Percentiles rank a stretch among this genome's conserved stretches.
Conservation (phyloP, 2,797 vertebrate species). For the Phalloptychus januarius region DNA sequence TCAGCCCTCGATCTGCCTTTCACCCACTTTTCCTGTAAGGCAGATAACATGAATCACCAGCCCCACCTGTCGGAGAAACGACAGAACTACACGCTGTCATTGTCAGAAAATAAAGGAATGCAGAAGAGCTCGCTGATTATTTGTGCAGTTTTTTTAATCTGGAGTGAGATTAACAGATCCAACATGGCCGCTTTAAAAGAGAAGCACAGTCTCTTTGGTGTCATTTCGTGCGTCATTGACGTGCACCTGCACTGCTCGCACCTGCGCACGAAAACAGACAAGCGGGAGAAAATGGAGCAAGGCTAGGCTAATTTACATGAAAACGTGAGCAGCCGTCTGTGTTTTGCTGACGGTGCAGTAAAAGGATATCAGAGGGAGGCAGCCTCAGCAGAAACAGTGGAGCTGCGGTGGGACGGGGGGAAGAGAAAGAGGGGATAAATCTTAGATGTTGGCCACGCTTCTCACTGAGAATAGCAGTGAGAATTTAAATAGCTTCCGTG, state of each 20-base stretch:
- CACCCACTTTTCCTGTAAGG: slow-evolving; percentile 34
- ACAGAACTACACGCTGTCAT: slow-evolving; percentile 11
- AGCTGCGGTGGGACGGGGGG: slow-evolving; percentile 41
- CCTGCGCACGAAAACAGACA: slow-evolving; percentile 9
- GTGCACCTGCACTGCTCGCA: slow-evolving; percentile 43
- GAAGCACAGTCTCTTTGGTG: slow-evolving; percentile 35
- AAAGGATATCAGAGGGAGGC: slow-evolving; percentile 69
- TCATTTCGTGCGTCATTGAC: slow-evolving; percentile 20
- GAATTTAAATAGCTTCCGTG: slow-evolving; percentile 1
- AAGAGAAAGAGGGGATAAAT: slow-evolving; percentile 51
- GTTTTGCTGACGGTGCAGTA: slow-evolving; percentile 77
- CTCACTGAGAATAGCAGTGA: slow-evolving; percentile 14
- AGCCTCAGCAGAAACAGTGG: slow-evolving; percentile 72
- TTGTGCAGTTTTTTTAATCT: slow-evolving; percentile 24
- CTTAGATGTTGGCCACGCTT: slow-evolving; percentile 44
- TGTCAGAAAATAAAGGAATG: slow-evolving; percentile 27
- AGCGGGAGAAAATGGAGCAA: slow-evolving; percentile 11
- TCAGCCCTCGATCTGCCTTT: slow-evolving; percentile 65
- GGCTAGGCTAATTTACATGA: slow-evolving; percentile 8
- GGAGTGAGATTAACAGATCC: background rate
- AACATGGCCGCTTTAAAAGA: background rate
- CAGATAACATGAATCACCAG: background rate
- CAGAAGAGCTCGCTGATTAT: slow-evolving; percentile 11
- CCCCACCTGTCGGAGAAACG: slow-evolving; percentile 51
- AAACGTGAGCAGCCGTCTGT: slow-evolving; percentile 38